phyloP scores from a whole-genome alignment of 2,113 vertebrate genomes.

The Apodemus speciosus region DNA sequence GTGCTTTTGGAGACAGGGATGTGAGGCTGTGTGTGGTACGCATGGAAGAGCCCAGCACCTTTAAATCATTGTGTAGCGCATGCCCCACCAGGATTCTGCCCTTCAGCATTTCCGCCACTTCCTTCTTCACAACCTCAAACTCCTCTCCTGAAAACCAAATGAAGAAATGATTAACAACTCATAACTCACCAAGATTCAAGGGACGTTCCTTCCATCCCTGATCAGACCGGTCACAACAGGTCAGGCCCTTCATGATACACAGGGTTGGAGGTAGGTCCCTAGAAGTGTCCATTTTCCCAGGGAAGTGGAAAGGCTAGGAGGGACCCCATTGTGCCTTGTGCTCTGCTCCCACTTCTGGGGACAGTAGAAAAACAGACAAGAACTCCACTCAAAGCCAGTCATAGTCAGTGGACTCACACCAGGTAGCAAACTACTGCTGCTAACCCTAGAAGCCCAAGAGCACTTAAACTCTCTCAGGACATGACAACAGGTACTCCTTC shows the following conservation, averaged over 20 bases:
- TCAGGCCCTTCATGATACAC: neutral
- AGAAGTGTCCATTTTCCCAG: neutral
- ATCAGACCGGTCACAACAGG: neutral
- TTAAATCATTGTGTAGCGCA: constrained; percentile 93
- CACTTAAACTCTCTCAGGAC: too few species aligned
- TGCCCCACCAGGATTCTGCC: constrained; percentile 94
- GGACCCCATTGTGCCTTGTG: neutral
- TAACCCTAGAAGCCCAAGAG: neutral
- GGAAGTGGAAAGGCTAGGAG: neutral
- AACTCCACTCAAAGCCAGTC: neutral
- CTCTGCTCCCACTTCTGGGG: neutral
- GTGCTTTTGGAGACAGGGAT: fast-evolving
- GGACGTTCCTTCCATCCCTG: too few species aligned
- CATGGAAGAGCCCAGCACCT: constrained; percentile 83
- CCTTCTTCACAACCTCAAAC: constrained; percentile 89
- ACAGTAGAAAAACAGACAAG: neutral
- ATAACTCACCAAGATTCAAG: neutral
- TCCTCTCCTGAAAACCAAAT: constrained; percentile 87
- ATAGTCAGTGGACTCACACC: neutral
- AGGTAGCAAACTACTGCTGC: neutral
- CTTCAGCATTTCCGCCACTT: constrained; percentile 90
- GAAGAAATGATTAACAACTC: neutral
- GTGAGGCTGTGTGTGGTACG: neutral
- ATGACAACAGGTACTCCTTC: neutral
- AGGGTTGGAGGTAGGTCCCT: neutral